Percentiles rank a stretch among this genome's conserved stretches.
phyloP scores from a whole-genome alignment of 37 sponge, comb jelly and placozoan genomes.

The Aplysina aerophoba region DNA sequence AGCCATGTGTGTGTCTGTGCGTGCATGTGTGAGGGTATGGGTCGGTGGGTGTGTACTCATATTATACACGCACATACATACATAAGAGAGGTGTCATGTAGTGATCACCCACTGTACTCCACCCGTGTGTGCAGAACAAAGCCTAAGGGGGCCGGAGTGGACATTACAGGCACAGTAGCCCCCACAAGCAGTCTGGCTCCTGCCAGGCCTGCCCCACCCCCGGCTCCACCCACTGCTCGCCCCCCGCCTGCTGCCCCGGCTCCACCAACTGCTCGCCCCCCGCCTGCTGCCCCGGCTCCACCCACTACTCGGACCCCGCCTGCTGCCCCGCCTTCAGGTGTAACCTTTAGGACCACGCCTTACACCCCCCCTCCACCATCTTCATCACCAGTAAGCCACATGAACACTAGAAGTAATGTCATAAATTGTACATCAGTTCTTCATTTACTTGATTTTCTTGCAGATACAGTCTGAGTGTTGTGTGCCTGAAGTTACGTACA shows the following conservation, averaged over 20 bases:
- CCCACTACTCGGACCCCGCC: neutral
- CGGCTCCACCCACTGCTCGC: neutral
- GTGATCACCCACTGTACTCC: too few species aligned
- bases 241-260: neutral
- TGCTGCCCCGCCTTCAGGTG: neutral
- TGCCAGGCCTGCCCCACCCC: constrained; percentile 7
- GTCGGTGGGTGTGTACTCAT: too few species aligned
- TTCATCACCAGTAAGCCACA: too few species aligned
- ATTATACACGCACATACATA: too few species aligned
- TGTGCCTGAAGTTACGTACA: too few species aligned
- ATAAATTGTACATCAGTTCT: too few species aligned
- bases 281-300: neutral
- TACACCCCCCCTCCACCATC: neutral
- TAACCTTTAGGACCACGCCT: too few species aligned
- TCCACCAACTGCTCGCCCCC: neutral
- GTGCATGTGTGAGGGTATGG: too few species aligned
- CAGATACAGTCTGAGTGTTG: too few species aligned
- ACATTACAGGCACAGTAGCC: constrained; percentile 16
- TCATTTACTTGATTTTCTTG: too few species aligned
- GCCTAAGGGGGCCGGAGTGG: constrained; percentile 17
- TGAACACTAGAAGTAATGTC: too few species aligned
- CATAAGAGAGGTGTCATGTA: too few species aligned
- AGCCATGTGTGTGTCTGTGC: neutral
- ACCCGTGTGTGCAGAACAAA: neutral
- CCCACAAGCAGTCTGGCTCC: constrained; percentile 28